Percentiles rank a stretch among this genome's conserved stretches.
Evolutionary conservation across 2,113 vertebrate species (phyloP).

Genomic region (Peromyscus polionotus): DNA sequence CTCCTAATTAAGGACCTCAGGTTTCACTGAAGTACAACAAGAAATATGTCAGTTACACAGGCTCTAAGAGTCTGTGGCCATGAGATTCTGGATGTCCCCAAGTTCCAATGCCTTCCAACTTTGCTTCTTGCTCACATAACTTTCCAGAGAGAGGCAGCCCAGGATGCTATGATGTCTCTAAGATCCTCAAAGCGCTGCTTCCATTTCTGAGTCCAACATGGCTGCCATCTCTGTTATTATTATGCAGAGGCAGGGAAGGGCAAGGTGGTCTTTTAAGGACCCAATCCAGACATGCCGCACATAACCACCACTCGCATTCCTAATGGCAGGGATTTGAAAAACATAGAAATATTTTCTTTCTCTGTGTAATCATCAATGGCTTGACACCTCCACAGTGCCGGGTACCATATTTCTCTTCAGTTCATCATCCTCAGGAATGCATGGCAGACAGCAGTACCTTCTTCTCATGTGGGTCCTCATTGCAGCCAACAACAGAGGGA

Average conservation of each 20-base stretch:
- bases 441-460: background rate
- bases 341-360: background rate
- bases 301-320: background rate
- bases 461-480: background rate
- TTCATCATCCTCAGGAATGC: background rate
- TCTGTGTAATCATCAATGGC: background rate
- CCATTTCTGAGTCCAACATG: background rate
- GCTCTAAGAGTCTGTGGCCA: background rate
- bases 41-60: background rate
- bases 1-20: background rate
- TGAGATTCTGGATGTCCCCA: background rate
- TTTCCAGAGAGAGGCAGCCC: background rate
- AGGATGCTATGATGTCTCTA: too few relatives aligned
- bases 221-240: background rate
- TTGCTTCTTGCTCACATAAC: background rate
- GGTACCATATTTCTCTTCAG: background rate
- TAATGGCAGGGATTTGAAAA: background rate
- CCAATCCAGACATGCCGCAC: background rate
- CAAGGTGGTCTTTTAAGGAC: background rate
- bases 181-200: background rate
- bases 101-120: too few relatives aligned
- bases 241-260: background rate
- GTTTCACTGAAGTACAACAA: conserved; percentile 15
- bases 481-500: background rate
- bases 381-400: background rate